Evolutionary conservation across 2,888 invertebrate genomes (phyloP), one percentile per base, ranked within the genome.

Genomic region (Tipula unca): DNA sequence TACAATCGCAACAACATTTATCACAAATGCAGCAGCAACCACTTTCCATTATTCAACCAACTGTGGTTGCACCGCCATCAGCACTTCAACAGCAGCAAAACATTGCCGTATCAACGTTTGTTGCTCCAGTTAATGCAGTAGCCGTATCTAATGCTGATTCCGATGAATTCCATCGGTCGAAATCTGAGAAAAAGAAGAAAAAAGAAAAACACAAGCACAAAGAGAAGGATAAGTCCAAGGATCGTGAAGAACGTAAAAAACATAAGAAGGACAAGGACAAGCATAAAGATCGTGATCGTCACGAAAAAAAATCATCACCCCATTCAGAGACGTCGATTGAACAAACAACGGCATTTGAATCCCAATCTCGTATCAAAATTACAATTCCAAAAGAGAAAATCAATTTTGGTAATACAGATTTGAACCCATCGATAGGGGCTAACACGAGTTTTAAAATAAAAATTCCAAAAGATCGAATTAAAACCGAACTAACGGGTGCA

Each of bases 191-290:
- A 88, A 95, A 95, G 88, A 95, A 95, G 90, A 95, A 95, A 89
- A 94, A 94, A 88, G 95, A 95, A 89, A 95, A 95, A 89, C 95
- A 95, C 88, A 95, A 95, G 90, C 95, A 95, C 89, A 95, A 95
- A 91, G 94, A 95, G 89, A 95, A 95, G 90, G 94, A 95, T 88
- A 93, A 94, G 87, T 94, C 95, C 88, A 95, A 95, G 89, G 94
- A 94, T 1, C 93, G 93, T 86, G 94, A 94, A 87, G 95, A 95
- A 86, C 91, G 94, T 29, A 95, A 95, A 88, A 95, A 95, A 89
- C 94, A 94, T 87, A 95, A 95, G 89, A 95, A 95, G 88, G 93
- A 93, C 85, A 93, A 93, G 87, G 93, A 93, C 89, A 91, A 88
- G 89, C 92, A 89, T 85, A 91, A 90, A 86, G 89, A 87, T 25